These are phyloP conservation scores for Procambarus virginalis DNA, from an alignment of 1,140 invertebrate species.

Conservation along the genomic window DNA sequence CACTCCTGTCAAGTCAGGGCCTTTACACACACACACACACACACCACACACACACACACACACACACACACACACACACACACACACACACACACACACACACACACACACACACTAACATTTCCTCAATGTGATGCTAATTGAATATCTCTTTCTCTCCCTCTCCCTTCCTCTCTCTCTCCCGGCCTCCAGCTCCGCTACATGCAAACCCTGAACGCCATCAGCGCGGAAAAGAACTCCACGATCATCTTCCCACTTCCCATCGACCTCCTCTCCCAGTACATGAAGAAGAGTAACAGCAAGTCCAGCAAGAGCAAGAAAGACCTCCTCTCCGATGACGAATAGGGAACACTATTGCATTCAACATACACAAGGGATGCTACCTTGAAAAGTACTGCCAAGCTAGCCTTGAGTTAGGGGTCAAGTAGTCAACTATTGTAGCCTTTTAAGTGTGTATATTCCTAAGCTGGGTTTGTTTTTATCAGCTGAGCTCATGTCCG, in stretches of 20 bases:
- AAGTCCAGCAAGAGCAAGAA: slow-evolving; percentile 51
- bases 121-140: too few species aligned
- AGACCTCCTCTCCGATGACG: slow-evolving; percentile 54
- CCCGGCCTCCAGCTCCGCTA: slow-evolving; percentile 82
- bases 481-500: not conserved
- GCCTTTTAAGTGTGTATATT: slow-evolving; percentile 48
- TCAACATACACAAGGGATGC: slow-evolving; percentile 60
- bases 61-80: too few species aligned
- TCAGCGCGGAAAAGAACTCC: slow-evolving; percentile 98
- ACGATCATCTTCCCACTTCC: slow-evolving; percentile 78
- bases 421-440: slow-evolving; percentile 36
- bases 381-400: slow-evolving; percentile 61
- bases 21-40: too few species aligned
- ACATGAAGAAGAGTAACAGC: slow-evolving; percentile 51
- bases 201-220: slow-evolving; percentile 91
- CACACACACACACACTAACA: too few species aligned
- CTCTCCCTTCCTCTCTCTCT: not conserved
- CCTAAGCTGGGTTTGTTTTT: slow-evolving; percentile 16
- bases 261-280: slow-evolving; percentile 84
- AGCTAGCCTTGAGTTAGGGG: slow-evolving; percentile 64
- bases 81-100: too few species aligned
- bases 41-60: too few species aligned
- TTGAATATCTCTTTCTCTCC: too few species aligned
- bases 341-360: slow-evolving; percentile 57
- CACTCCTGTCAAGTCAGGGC: not conserved